These are phyloP conservation scores for Onychomys torridus DNA, from an alignment of 2,797 vertebrate genomes.

Conservation along the genomic window DNA sequence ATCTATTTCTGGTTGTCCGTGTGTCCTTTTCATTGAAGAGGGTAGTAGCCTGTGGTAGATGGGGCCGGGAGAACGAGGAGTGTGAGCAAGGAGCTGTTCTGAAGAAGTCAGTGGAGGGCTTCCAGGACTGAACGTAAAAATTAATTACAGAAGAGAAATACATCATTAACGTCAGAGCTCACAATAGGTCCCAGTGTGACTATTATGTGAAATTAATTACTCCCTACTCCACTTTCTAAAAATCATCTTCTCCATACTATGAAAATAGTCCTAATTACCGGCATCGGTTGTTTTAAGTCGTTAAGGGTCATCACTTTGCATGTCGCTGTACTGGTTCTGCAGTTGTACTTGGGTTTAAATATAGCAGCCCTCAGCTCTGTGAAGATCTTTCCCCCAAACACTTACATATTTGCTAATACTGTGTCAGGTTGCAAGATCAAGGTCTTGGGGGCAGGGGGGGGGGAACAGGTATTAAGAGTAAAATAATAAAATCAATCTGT, in stretches of 20 bases:
- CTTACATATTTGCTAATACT: not conserved
- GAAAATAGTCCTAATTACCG: conserved; percentile 83
- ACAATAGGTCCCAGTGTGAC: conserved; percentile 87
- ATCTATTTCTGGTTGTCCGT: not conserved
- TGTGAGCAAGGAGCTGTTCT: conserved; percentile 72
- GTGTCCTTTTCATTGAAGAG: not conserved
- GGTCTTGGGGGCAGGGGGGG: not conserved
- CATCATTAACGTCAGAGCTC: conserved; percentile 85
- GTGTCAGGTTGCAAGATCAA: not conserved
- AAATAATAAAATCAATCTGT: not conserved
- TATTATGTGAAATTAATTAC: conserved; percentile 89
- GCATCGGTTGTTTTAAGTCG: conserved; percentile 71
- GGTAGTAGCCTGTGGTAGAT: not conserved
- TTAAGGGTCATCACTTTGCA: conserved; percentile 67
- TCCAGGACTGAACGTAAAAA: conserved; percentile 82
- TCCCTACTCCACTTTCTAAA: conserved; percentile 83
- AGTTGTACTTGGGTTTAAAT: conserved; percentile 42
- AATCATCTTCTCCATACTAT: conserved; percentile 82
- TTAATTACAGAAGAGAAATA: conserved; percentile 88
- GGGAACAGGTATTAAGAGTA: not conserved
- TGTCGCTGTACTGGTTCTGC: not conserved
- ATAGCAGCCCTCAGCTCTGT: not conserved
- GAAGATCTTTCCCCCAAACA: not conserved
- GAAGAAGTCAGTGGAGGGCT: conserved; percentile 74
- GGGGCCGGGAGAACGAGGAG: not conserved